phyloP scores from a whole-genome alignment of 2,888 invertebrate species.

The Drosophila dives region DNA sequence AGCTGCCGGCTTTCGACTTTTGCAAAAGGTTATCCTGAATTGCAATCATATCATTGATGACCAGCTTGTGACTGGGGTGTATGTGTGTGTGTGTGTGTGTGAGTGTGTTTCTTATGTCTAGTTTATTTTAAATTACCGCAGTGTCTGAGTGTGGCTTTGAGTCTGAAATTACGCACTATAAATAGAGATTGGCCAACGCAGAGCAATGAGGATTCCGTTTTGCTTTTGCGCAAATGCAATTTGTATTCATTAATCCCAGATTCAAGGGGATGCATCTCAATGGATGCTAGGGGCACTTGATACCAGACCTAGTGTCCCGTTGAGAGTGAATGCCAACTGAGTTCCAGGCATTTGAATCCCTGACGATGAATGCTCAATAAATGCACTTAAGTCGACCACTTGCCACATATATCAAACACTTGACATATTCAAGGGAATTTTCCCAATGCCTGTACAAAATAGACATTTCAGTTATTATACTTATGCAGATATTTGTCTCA shows the following conservation, averaged over 20 bases:
- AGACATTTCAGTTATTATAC: neutral
- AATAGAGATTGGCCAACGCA: constrained; percentile 32
- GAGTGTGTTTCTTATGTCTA: constrained; percentile 24
- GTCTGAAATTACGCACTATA: constrained; percentile 53
- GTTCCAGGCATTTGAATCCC: neutral
- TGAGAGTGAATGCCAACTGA: neutral
- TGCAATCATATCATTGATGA: constrained; percentile 40
- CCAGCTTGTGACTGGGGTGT: neutral
- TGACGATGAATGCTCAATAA: neutral
- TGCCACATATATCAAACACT: constrained; percentile 4
- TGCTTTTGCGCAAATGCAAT: constrained; percentile 44
- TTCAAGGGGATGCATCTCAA: constrained; percentile 19
- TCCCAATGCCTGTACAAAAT: neutral
- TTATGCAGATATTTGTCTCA: neutral
- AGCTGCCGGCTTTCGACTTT: constrained; percentile 18
- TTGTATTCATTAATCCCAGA: constrained; percentile 57
- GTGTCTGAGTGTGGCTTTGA: constrained; percentile 16
- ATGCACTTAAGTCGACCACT: constrained; percentile 13
- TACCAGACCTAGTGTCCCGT: constrained; percentile 4
- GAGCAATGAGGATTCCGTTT: constrained; percentile 6
- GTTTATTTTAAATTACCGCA: constrained; percentile 39
- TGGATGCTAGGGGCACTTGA: neutral
- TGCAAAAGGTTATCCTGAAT: constrained; percentile 11
- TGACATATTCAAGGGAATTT: constrained; percentile 26
- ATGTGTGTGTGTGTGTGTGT: neutral